These are phyloP conservation scores for Chloroclysta siterata DNA, from an alignment of 2,888 invertebrate species.

Conservation along the genomic window DNA sequence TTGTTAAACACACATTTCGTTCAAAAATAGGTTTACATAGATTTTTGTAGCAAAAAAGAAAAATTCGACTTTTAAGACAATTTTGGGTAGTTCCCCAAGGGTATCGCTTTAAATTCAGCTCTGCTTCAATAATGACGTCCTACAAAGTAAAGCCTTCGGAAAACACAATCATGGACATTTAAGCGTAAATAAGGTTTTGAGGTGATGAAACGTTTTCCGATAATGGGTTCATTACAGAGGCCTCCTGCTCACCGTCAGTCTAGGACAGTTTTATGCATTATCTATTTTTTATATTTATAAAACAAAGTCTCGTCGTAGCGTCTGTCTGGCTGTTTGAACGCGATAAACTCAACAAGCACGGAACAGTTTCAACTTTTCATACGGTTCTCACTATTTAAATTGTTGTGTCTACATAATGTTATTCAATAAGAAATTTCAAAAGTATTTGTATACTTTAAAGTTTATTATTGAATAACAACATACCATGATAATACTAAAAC, in stretches of 20 bases:
- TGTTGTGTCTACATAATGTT: no score
- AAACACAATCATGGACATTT: conserved; percentile 51
- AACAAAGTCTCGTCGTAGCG: no score
- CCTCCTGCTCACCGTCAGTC: conserved; percentile 41
- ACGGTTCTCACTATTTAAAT: no score
- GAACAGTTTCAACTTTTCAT: no score
- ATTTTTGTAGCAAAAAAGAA: neutral
- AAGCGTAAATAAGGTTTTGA: conserved; percentile 52
- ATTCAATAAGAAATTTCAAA: no score
- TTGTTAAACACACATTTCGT: neutral
- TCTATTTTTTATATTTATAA: conserved; percentile 2
- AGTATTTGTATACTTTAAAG: no score
- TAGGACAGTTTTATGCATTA: conserved; percentile 34
- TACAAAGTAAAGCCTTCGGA: conserved; percentile 39
- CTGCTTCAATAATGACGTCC: conserved; percentile 35
- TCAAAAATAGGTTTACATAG: neutral
- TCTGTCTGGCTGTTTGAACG: no score
- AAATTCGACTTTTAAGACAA: conserved; percentile 10
- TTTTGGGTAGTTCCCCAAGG: conserved; percentile 12
- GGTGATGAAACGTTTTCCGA: conserved; percentile 61
- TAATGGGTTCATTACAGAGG: conserved; percentile 54
- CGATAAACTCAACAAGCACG: no score
- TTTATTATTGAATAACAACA: no score
- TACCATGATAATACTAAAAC: no score
- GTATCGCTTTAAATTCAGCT: conserved; percentile 31